Evolutionary conservation across 2,888 invertebrate species (phyloP), one percentile per base, ranked within the genome.

Genomic region (Mycalesis mineus): DNA sequence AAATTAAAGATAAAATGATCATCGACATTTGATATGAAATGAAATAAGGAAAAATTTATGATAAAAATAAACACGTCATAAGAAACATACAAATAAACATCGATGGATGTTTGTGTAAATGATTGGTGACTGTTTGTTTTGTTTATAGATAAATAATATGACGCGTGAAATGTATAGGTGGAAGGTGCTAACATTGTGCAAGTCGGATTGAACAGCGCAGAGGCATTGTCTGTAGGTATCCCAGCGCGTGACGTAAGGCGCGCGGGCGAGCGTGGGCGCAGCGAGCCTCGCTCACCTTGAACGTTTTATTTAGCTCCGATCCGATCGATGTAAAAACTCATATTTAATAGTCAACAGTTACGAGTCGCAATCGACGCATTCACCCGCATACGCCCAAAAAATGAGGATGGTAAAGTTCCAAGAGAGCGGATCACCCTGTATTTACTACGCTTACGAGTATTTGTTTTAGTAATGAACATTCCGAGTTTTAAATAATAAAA

Each of bases 391-490:
- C 42, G 9, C 17, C 9, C 2, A 22, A 22, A 41, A 17, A 4
- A 42, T 22, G 11, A 29, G 31, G 15, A 17, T 17, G 33, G 33
- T 15, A 33, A 31, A 7, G 9, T 15, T 11, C 14, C 5, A 15
- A 29, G 40, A 55, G 63, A 73, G 67, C 58, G 75, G 73, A 82
- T 68, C 88, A 88, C 70, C 88, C 88, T 89, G 86, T 88, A 81
- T 77, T 22, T 86, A 88, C 88, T 88, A 88, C 84, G 82, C 69
- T 74, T 82, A 85, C 87, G 84, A 82, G 82, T 88, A 88, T 89
- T 89, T 88, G 88, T 89, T 89, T 89, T 89, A 88, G 89, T 89
- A 89, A 89, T 88, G 87, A 88, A 89, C 88, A 85, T 87, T 83
- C 85, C 80, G 80, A 84, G 84, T 88, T 88, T 89, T 87, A 88